A percentile compares a stretch with the other conserved stretches of the same genome.
These are phyloP conservation scores for Buphagus erythrorhynchus DNA, from an alignment of 2,797 vertebrate genomes.

Conservation along the genomic window DNA sequence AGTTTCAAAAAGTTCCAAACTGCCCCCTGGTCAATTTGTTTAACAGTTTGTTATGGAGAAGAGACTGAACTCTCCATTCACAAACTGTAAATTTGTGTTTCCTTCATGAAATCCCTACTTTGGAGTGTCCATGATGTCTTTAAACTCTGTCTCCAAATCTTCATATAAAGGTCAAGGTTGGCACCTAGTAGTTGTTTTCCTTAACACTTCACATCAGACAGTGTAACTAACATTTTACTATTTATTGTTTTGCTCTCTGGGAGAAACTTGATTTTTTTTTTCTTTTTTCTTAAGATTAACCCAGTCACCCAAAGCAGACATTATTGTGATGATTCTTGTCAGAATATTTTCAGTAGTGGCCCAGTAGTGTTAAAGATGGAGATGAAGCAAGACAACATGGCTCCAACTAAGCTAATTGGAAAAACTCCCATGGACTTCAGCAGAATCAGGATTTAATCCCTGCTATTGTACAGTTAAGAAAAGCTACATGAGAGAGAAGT, in stretches of 20 bases:
- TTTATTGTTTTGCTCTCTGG: neutral
- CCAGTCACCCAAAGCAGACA: neutral
- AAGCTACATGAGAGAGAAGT: neutral
- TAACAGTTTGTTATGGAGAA: neutral
- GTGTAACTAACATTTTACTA: neutral
- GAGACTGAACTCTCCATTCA: neutral
- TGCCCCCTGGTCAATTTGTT: neutral
- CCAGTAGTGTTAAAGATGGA: neutral
- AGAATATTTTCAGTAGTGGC: neutral
- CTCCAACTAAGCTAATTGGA: neutral
- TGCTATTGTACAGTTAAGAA: constrained; percentile 13
- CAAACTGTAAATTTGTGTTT: neutral
- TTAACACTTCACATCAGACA: neutral
- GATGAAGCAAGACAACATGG: neutral
- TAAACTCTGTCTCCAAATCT: neutral
- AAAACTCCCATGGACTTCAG: neutral
- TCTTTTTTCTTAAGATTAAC: neutral
- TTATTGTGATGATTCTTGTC: neutral
- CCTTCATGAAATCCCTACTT: neutral
- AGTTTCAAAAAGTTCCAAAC: neutral
- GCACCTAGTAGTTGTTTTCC: neutral
- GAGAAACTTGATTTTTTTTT: neutral
- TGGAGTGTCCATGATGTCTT: neutral
- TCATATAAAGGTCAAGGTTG: neutral
- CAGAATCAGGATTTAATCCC: constrained; percentile 11